A percentile compares a stretch with the other conserved stretches of the same genome.
These are phyloP conservation scores for Torymus aiolomorphi DNA, from an alignment of 2,888 invertebrate genomes.

Conservation along the genomic window DNA sequence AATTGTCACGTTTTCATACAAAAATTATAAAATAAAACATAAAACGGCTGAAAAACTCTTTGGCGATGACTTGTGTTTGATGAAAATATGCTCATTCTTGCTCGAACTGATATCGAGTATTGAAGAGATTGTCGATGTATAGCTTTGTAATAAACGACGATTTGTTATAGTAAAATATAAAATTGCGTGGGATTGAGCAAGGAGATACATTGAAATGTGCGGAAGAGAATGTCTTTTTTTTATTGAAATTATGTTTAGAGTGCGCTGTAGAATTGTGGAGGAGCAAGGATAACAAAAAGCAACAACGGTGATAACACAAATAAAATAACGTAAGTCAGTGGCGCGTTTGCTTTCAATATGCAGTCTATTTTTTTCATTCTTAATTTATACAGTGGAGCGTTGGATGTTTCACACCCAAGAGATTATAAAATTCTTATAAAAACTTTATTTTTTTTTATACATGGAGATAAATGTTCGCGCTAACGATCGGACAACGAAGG, in stretches of 20 bases:
- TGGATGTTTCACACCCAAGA: slow-evolving; percentile 46
- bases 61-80: slow-evolving; percentile 28
- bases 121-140: slow-evolving; percentile 70
- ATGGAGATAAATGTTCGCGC: slow-evolving; percentile 35
- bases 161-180: slow-evolving; percentile 29
- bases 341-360: slow-evolving; percentile 54
- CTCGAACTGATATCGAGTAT: slow-evolving; percentile 18
- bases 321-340: slow-evolving; percentile 54
- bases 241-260: slow-evolving; percentile 38
- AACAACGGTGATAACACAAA: slow-evolving; percentile 56
- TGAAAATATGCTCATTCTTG: slow-evolving; percentile 15
- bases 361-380: slow-evolving; percentile 50
- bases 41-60: slow-evolving; percentile 32
- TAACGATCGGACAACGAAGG: slow-evolving; percentile 53
- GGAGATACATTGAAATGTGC: slow-evolving; percentile 9
- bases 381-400: slow-evolving; percentile 47
- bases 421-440: slow-evolving; percentile 54
- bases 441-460: slow-evolving; percentile 49
- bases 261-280: slow-evolving; percentile 22
- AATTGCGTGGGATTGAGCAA: background rate
- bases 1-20: slow-evolving; percentile 46
- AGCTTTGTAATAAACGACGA: slow-evolving; percentile 67
- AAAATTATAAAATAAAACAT: slow-evolving; percentile 25
- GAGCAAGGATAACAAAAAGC: slow-evolving; percentile 49
- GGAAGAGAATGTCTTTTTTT: slow-evolving; percentile 40